phyloP scores from a whole-genome alignment of 2,797 vertebrate species.

The Sebastes steindachneri region DNA sequence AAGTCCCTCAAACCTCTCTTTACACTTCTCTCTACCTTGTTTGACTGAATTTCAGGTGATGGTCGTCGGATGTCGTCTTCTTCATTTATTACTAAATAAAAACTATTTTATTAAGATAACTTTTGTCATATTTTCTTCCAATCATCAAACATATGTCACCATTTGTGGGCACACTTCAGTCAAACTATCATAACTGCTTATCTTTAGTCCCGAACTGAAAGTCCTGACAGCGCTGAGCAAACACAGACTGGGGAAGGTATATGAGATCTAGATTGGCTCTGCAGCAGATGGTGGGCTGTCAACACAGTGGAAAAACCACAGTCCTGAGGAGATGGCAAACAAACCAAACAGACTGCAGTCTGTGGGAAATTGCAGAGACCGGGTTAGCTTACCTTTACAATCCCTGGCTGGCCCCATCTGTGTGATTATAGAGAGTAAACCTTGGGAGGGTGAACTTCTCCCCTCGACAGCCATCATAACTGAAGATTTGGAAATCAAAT shows the following conservation, averaged over 20 bases:
- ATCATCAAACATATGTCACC: conserved; percentile 8
- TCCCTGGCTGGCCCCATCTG: conserved; percentile 56
- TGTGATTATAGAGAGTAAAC: conserved; percentile 55
- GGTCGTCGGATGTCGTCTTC: conserved; percentile 53
- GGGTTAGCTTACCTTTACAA: conserved; percentile 60
- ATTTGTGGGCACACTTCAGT: conserved; percentile 14
- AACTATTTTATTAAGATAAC: conserved; percentile 47
- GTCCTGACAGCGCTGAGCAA: conserved; percentile 62
- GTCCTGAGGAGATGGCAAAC: conserved; percentile 62
- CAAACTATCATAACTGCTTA: conserved; percentile 38
- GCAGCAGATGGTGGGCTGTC: conserved; percentile 80
- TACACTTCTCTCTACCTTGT: conserved; percentile 56
- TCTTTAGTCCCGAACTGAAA: conserved; percentile 47
- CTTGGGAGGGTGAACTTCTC: conserved; percentile 33
- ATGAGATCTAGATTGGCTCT: conserved; percentile 59
- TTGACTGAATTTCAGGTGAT: conserved; percentile 73
- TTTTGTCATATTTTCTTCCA: conserved; percentile 13
- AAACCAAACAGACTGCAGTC: conserved; percentile 61
- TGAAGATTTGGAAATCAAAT: conserved; percentile 51
- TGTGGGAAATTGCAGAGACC: conserved; percentile 58
- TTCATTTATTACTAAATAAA: conserved; percentile 60
- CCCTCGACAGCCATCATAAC: conserved; percentile 32
- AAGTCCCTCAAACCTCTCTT: conserved; percentile 14
- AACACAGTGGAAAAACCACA: conserved; percentile 42
- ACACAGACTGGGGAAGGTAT: conserved; percentile 61